Conservation (phyloP, 2,113 vertebrate genomes). For the Dryoscopus gambensis region DNA sequence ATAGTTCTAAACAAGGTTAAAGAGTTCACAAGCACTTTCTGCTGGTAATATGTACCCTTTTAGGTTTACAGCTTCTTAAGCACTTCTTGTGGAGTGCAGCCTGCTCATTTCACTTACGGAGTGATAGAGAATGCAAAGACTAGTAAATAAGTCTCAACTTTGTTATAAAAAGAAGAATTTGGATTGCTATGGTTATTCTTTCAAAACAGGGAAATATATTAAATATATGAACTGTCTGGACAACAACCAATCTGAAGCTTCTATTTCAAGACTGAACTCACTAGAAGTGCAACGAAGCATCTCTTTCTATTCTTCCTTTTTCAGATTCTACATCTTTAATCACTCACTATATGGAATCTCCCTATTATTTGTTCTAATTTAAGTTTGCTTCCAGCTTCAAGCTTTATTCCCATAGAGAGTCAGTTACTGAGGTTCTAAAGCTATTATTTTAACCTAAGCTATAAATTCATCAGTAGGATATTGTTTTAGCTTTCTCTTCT, state of each 20-base stretch:
- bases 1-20: neutral
- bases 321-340: neutral
- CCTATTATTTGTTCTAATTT: neutral
- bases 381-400: neutral
- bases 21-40: slow-evolving; percentile 8
- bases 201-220: neutral
- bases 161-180: neutral
- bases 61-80: neutral
- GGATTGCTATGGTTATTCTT: neutral
- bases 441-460: neutral
- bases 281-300: neutral
- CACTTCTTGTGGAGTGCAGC: neutral
- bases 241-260: neutral
- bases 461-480: neutral
- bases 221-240: neutral
- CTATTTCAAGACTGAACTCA: neutral
- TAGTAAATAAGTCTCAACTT: neutral
- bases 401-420: neutral
- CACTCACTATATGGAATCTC: neutral
- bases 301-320: neutral
- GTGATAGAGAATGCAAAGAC: neutral
- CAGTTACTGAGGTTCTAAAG: neutral
- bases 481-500: neutral
- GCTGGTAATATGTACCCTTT: neutral
- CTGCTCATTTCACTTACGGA: neutral